Base-by-base conservation (phyloP, 2,797 vertebrate genomes). In the Diceros bicornis region DNA sequence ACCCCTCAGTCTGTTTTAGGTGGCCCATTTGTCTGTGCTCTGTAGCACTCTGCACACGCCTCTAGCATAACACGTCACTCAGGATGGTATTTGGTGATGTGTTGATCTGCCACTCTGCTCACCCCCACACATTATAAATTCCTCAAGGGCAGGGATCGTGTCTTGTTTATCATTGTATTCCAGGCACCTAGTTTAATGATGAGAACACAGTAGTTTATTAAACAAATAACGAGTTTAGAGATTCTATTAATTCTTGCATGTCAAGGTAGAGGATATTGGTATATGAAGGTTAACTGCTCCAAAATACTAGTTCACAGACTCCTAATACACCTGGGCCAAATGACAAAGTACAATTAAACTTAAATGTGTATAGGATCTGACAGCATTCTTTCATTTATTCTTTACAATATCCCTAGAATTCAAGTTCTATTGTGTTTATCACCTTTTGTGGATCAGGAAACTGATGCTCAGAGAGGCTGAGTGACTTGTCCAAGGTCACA, bases 271-370 rank as follows among this genome's bases (percentile, higher is more conserved):
- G 85, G 71, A 78, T 87, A 89, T 16, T 66, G 37, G 62, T 55
- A 66, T 55, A 17, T 81, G 50, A 82, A 55, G 59, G 37, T 59
- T 89, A 92, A 69, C 47, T 64, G 41, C n/a, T 34, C 25, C 41
- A 69, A 69, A 74, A 34, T 78, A 83, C 44, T 47, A 50, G 32
- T 69, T 90, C 52, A 41, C 9, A 62, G 50, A 55, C 57, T 95
- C 32, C 41, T 69, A 69, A 79, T 69, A 62, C 2, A 71, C 9
- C 66, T 82, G n/a, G 18, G 41, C 71, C 55, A 83, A 92, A 86
- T 27, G 29, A 86, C 41, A 85, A 92, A 92, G 88, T 89, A 81
- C 82, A 87, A 82, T 52, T 44, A 82, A 90, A 27, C 18, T 79
- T 83, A 29, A 1, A 37, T 50, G 93, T 74, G 32, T 47, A 20